Evolutionary conservation across 2,797 vertebrate genomes (phyloP), one percentile per base, ranked within the genome.

Genomic region (Syngnathus acus): DNA sequence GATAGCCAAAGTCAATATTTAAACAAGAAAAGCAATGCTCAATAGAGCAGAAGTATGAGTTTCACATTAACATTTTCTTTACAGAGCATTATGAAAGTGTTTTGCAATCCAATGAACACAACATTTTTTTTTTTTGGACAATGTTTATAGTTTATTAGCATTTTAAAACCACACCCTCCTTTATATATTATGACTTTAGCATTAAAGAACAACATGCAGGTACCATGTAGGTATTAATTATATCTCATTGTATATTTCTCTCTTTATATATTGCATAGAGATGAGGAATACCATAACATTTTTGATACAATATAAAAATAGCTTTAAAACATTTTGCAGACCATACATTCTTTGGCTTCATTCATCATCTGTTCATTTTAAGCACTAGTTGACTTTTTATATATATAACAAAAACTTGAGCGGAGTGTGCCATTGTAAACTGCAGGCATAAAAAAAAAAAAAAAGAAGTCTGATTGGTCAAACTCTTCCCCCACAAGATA

Each of bases 111-210:
- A 54, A 11, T 54, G 26, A 57, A 14, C 32, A 57, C 55, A 57
- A 16, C 55, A 16, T 37, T 32, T 37, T 7, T 32, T 40, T 19
- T 19, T 51, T 72, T 63, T 68, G 3, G 17, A 64, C 9, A 67
- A 9, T 47, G 39, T 71, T 72, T 55, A 64, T 53, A 73, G 79
- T 79, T 77, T 81, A 82, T 82, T 85, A 57, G 23, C 64, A 74
- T 82, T 80, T 82, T 72, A 75, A 84, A 83, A 81, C 87, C 88
- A 77, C 77, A 77, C 81, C 88, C 86, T 71, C 19, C 69, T 77
- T 78, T 51, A 74, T 67, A 72, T 78, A 53, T 62, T 43, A 62
- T 43, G 9, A 23, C 74, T 53, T 77, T 32, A 48, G 68, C 77
- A 81, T 70, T 70, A 82, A 82, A 87, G 77, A 85, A 79, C 65